These are phyloP conservation scores for Micrasema longulum DNA, from an alignment of 1,140 invertebrate species.

Conservation along the genomic window DNA sequence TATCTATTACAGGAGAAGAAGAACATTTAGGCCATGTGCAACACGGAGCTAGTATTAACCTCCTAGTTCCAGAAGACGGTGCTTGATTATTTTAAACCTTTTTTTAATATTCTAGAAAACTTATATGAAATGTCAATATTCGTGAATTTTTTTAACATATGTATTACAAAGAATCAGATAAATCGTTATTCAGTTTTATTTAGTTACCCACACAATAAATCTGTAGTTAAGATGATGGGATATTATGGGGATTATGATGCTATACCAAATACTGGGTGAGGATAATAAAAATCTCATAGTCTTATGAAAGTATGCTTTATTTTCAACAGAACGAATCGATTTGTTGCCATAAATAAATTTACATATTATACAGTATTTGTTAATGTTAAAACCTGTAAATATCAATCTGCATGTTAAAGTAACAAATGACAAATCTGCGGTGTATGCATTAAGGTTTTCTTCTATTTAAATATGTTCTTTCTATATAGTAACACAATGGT, in stretches of 20 bases:
- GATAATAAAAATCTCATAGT: constrained; percentile 35
- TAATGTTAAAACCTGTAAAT: constrained; percentile 17
- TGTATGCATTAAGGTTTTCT: not conserved
- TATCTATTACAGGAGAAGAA: constrained; percentile 81
- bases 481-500: constrained; percentile 3
- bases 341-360: constrained; percentile 48
- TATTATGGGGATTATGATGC: no score
- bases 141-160: no score
- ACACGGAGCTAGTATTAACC: constrained; percentile 74
- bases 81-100: no score
- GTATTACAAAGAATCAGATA: no score
- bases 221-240: no score
- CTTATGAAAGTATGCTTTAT: constrained; percentile 54
- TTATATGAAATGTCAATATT: no score
- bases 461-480: constrained; percentile 29
- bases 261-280: constrained; percentile 9
- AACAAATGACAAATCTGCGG: constrained; percentile 8
- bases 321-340: constrained; percentile 52
- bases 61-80: constrained; percentile 69
- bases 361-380: constrained; percentile 30
- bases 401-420: constrained; percentile 16
- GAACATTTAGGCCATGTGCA: constrained; percentile 75
- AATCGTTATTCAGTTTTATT: no score
- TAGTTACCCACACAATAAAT: no score
- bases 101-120: no score